These are phyloP conservation scores for Daubentonia madagascariensis DNA, from an alignment of 2,113 vertebrate species.

Conservation along the genomic window DNA sequence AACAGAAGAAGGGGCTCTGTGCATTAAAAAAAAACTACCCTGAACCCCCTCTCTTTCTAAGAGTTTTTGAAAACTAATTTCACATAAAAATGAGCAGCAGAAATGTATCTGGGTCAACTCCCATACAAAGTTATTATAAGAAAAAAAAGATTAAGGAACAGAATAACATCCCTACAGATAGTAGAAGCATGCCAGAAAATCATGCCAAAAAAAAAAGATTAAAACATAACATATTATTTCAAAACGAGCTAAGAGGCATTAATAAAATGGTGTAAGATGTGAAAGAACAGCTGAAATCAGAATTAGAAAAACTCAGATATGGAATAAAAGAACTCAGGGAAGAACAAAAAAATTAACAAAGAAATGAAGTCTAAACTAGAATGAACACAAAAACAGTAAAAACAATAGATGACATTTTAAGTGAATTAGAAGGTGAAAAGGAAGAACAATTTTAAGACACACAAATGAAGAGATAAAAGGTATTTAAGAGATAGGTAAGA, in stretches of 20 bases:
- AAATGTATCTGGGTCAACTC: conserved; percentile 70
- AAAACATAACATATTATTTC: conserved; percentile 28
- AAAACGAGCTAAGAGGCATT: conserved; percentile 32
- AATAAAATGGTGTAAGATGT: conserved; percentile 40
- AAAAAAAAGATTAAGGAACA: conserved; percentile 41
- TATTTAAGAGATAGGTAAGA: background rate
- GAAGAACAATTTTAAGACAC: background rate
- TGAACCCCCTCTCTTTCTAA: background rate
- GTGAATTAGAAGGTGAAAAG: background rate
- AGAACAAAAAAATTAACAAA: background rate
- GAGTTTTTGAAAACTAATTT: conserved; percentile 60
- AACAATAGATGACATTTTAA: background rate
- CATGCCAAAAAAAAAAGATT: background rate
- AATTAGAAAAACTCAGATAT: background rate
- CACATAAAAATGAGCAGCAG: conserved; percentile 61
- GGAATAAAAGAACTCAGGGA: background rate
- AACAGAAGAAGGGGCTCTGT: background rate
- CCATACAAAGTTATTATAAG: conserved; percentile 72
- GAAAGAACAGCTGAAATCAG: conserved; percentile 33
- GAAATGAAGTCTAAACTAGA: background rate
- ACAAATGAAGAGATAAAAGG: background rate
- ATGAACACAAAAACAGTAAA: background rate
- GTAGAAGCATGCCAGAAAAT: conserved; percentile 39
- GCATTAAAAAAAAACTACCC: background rate
- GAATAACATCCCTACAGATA: conserved; percentile 48